Base-by-base conservation (phyloP, 53 echinoderm and acorn worm genomes). In the Stichopus horrens region DNA sequence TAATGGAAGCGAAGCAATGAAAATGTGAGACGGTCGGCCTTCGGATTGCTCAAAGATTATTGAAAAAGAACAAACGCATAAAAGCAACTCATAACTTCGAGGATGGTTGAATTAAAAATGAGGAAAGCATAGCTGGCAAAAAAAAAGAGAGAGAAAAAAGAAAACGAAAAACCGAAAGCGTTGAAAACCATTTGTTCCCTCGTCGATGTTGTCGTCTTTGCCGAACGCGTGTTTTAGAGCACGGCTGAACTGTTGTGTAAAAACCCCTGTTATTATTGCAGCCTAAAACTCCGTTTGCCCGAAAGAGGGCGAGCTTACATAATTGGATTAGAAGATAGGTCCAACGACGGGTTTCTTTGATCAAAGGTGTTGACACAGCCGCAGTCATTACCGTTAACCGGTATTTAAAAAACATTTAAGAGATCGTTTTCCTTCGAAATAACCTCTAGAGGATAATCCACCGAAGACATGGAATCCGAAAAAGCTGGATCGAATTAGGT, bases 221-320 rank as follows among this genome's bases (percentile, higher is more conserved):
- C 71, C 4, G 7, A 54, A 81, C 81, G 58, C 58, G 81, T 57
- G 58, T 81, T 56, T 20, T 14, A 58, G 56, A 81, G 56, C 54
- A 81, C 81, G 81, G 81, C 81, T 81, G 81, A 81, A 53, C 58
- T 81, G 58, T 18, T 58, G 81, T 22, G 56, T 57, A 81, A 71
- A 56, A 58, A 55, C 23, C 58, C 56, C 7, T 21, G 52, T 81
- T 56, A 56, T 81, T 56, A 56, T 81, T 56, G 21, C 56, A 56
- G 81, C n/a, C 81, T 21, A 18, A 56, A 9, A 81, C 21, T 9
- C 81, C 56, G 81, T 81, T 81, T 59, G 21, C 18, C 57, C 56
- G 56, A 81, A 81, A 81, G 81, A 81, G 81, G 81, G 81, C 81
- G 81, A 81, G 81, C 81, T 81, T 81, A 81, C 81, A 81, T 81